These are phyloP conservation scores for Isaurus tuberculatus DNA, from an alignment of 92 coral and sea anemone genomes.

Conservation along the genomic window DNA sequence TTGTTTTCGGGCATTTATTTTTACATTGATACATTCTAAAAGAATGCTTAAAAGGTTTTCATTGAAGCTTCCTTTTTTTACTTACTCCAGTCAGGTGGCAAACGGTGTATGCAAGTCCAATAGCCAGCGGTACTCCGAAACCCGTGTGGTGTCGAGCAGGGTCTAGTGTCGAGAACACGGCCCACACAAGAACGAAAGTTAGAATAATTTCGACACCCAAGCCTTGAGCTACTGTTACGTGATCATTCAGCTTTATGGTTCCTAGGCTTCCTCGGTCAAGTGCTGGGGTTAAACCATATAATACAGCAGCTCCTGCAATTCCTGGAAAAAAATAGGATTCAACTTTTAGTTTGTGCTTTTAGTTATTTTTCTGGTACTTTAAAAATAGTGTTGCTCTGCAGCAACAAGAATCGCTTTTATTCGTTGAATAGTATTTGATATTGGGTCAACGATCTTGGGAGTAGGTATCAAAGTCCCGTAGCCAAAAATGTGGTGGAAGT, in stretches of 20 bases:
- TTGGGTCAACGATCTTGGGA: too few relatives aligned
- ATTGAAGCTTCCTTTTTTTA: not conserved
- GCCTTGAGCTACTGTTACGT: slow-evolving; percentile 82
- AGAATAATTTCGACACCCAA: slow-evolving; percentile 79
- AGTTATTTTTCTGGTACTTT: too few relatives aligned
- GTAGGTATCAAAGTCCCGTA: too few relatives aligned
- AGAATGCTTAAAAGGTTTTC: too few relatives aligned
- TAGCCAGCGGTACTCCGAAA: slow-evolving; percentile 91
- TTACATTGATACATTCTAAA: not conserved
- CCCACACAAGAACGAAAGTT: slow-evolving; percentile 78
- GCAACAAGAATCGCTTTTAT: too few relatives aligned
- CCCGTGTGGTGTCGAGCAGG: slow-evolving; percentile 75
- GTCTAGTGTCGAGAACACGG: slow-evolving; percentile 79
- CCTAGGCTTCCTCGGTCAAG: slow-evolving; percentile 75
- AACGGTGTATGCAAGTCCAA: slow-evolving; percentile 82
- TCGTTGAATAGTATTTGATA: too few relatives aligned
- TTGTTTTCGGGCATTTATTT: too few relatives aligned
- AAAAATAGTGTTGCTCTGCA: too few relatives aligned
- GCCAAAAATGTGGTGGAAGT: too few relatives aligned
- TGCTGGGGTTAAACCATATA: slow-evolving; percentile 82
- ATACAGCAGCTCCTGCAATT: slow-evolving; percentile 81
- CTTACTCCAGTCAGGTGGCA: slow-evolving; percentile 74
- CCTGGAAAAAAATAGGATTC: slow-evolving; percentile 57
- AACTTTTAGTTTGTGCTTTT: not conserved
- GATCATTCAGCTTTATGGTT: slow-evolving; percentile 70